These are phyloP conservation scores for Pteronura brasiliensis DNA, from an alignment of 2,113 vertebrate genomes.

Conservation along the genomic window DNA sequence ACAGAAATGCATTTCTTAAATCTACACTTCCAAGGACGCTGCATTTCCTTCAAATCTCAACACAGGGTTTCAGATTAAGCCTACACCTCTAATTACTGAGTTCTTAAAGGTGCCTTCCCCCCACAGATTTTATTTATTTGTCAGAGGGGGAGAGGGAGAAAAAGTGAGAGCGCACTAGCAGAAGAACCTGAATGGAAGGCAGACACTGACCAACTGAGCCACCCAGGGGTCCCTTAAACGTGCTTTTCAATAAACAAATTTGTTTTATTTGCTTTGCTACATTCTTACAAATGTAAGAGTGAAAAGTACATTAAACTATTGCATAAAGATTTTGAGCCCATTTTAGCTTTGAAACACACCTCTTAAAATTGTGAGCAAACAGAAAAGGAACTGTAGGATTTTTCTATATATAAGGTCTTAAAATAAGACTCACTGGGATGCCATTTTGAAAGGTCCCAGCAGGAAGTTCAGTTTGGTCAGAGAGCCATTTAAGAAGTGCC, in stretches of 20 bases:
- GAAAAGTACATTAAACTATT: background rate
- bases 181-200: background rate
- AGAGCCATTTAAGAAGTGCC: background rate
- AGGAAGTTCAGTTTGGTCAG: slow-evolving; percentile 34
- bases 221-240: background rate
- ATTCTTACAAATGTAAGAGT: slow-evolving; percentile 7
- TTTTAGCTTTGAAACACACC: slow-evolving; percentile 3
- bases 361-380: background rate
- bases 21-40: background rate
- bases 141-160: background rate
- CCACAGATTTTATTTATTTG: background rate
- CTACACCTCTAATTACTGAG: background rate
- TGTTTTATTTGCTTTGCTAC: slow-evolving; percentile 35
- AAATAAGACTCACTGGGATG: slow-evolving; percentile 12
- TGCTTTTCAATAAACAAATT: slow-evolving; percentile 18
- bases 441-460: slow-evolving; percentile 38
- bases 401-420: slow-evolving; percentile 8
- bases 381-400: background rate
- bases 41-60: background rate
- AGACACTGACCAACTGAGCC: background rate
- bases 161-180: background rate
- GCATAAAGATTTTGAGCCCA: background rate
- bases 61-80: slow-evolving; percentile 21
- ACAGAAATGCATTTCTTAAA: background rate
- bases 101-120: background rate